Percentiles rank a stretch among this genome's conserved stretches.
Evolutionary conservation across 2,888 invertebrate species (phyloP).

Genomic region (Xanthostigma xanthostigma): DNA sequence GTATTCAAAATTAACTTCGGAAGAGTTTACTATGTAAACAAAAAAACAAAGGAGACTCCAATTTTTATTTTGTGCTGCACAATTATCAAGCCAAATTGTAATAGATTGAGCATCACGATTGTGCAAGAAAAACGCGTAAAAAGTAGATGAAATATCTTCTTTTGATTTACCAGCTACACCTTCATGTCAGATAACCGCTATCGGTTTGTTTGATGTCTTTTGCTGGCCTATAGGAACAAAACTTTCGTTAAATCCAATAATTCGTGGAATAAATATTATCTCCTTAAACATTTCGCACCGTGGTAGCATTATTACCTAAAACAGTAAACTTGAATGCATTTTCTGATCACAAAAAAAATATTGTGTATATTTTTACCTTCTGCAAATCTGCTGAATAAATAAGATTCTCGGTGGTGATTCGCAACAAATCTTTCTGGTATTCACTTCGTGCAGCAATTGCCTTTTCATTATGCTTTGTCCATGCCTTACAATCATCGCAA

Average conservation of each 20-base stretch:
- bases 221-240: conserved; percentile 9
- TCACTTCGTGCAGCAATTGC: conserved; percentile 3
- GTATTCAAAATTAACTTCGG: no score
- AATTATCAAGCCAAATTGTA: no score
- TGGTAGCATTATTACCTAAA: conserved; percentile 11
- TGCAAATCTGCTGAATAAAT: conserved; percentile 10
- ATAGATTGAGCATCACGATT: no score
- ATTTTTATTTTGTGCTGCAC: no score
- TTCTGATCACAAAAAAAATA: no score
- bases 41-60: no score
- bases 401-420: conserved; percentile 4
- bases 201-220: conserved; percentile 6
- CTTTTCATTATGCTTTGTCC: conserved; percentile 9
- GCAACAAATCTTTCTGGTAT: conserved; percentile 5
- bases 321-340: conserved; percentile 2
- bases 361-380: conserved; percentile 6
- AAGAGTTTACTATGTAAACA: no score
- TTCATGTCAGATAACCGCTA: conserved; percentile 8
- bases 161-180: conserved; percentile 6
- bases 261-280: conserved; percentile 12
- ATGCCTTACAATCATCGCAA: conserved; percentile 7
- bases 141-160: conserved; percentile 5
- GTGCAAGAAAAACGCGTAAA: conserved; percentile 8
- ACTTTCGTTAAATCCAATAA: conserved; percentile 9
- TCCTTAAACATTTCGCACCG: no score